A percentile compares a stretch with the other conserved stretches of the same genome.
Evolutionary conservation across 2,888 invertebrate species (phyloP).

Genomic region (Drosophila neonasuta): DNA sequence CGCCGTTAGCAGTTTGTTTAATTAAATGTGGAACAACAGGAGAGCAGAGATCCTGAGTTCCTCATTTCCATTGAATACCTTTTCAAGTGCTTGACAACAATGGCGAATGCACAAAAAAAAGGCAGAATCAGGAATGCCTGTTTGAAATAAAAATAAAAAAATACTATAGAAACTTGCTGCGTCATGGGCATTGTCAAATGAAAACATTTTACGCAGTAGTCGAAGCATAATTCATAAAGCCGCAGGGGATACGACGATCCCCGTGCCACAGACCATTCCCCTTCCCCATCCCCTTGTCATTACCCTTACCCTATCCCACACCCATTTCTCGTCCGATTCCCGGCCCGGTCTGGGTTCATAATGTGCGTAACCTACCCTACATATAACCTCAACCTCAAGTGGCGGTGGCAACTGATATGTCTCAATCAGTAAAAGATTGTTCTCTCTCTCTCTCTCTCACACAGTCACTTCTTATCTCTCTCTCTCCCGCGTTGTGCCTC

Average conservation of each 20-base stretch:
- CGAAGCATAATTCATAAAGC: slow-evolving; percentile 66
- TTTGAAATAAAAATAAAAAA: slow-evolving; percentile 18
- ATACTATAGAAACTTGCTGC: slow-evolving; percentile 34
- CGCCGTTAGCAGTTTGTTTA: slow-evolving; percentile 69
- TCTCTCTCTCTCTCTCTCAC: neutral
- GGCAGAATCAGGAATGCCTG: slow-evolving; percentile 43
- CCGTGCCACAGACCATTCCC: slow-evolving; percentile 14
- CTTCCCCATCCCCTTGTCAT: neutral
- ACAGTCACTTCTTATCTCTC: neutral
- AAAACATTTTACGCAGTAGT: slow-evolving; percentile 65
- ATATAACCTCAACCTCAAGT: slow-evolving; percentile 44
- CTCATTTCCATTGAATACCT: slow-evolving; percentile 57
- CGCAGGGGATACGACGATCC: slow-evolving; percentile 63
- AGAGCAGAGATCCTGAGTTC: slow-evolving; percentile 43
- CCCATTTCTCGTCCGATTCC: neutral
- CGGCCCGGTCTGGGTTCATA: slow-evolving; percentile 14
- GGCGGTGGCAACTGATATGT: slow-evolving; percentile 67
- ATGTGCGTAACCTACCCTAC: slow-evolving; percentile 59
- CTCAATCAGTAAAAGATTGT: slow-evolving; percentile 57
- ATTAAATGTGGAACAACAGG: slow-evolving; percentile 66
- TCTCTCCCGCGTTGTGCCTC: neutral
- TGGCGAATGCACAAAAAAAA: slow-evolving; percentile 3
- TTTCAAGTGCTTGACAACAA: slow-evolving; percentile 60
- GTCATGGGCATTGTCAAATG: slow-evolving; percentile 53
- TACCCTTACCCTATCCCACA: slow-evolving; percentile 2